phyloP scores from a whole-genome alignment of 2,797 vertebrate species.

The Setipinna tenuifilis region DNA sequence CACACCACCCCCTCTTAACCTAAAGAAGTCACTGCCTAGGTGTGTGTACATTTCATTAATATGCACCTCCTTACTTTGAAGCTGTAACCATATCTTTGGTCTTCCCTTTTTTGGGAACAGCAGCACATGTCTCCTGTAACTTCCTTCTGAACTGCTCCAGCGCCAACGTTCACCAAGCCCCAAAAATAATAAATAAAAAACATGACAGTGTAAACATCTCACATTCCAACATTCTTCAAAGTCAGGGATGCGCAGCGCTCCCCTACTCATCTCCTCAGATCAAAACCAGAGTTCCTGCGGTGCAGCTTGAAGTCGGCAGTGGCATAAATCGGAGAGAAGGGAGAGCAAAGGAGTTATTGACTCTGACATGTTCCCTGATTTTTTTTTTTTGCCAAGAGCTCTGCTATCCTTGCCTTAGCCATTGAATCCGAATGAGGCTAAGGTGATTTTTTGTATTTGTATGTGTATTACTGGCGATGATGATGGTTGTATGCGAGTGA shows the following conservation, averaged over 20 bases:
- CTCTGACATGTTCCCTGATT: neutral
- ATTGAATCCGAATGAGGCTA: no score
- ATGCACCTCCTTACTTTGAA: neutral
- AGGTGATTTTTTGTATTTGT: no score
- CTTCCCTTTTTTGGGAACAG: neutral
- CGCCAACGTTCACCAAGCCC: neutral
- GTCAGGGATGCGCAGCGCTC: neutral
- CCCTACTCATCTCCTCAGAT: slow-evolving; percentile 3
- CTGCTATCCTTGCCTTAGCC: no score
- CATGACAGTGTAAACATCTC: slow-evolving; percentile 11
- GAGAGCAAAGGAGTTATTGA: neutral
- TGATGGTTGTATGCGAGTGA: neutral
- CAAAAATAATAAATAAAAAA: neutral
- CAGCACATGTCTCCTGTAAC: neutral
- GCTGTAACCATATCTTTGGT: neutral
- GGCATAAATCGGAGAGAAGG: neutral
- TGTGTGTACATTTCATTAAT: slow-evolving; percentile 6
- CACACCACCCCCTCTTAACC: neutral
- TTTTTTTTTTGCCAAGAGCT: neutral
- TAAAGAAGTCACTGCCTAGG: neutral
- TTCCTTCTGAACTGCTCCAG: neutral
- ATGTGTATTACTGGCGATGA: neutral
- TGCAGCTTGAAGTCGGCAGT: neutral
- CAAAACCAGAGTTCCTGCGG: neutral
- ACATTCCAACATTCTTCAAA: slow-evolving; percentile 8